phyloP scores from a whole-genome alignment of 2,888 invertebrate species.

The Plebejus melissa region DNA sequence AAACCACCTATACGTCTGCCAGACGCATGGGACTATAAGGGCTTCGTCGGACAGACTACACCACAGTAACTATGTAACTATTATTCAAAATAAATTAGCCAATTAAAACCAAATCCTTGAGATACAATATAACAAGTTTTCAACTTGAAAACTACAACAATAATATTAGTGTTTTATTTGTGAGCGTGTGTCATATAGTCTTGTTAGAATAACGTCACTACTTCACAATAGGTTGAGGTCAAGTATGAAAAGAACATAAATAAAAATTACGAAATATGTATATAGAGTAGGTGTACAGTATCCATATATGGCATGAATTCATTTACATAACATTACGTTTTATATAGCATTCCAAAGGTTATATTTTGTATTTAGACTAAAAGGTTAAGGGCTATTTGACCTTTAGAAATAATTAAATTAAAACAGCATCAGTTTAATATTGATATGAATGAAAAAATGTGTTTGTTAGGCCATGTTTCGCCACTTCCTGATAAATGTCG shows the following conservation, averaged over 20 bases:
- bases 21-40: slow-evolving; percentile 58
- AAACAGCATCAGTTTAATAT: background rate
- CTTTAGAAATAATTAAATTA: background rate
- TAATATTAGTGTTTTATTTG: background rate
- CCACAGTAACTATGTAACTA: background rate
- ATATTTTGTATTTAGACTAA: background rate
- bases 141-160: slow-evolving; percentile 4
- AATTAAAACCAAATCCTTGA: background rate
- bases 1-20: slow-evolving; percentile 53
- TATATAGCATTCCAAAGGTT: background rate
- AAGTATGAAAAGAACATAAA: slow-evolving; percentile 6
- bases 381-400: background rate
- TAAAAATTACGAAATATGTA: slow-evolving; percentile 11
- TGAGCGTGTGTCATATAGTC: background rate
- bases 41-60: slow-evolving; percentile 43
- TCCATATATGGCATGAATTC: background rate
- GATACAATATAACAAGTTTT: background rate
- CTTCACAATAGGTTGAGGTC: slow-evolving; percentile 25
- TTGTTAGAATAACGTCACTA: slow-evolving; percentile 16
- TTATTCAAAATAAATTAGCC: background rate
- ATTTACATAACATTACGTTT: background rate
- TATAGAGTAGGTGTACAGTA: slow-evolving; percentile 2
- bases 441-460: no score
- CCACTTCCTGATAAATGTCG: no score
- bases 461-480: no score